A percentile compares a stretch with the other conserved stretches of the same genome.
Evolutionary conservation across 2,888 invertebrate species (phyloP).

Genomic region (Apodemia duryi): DNA sequence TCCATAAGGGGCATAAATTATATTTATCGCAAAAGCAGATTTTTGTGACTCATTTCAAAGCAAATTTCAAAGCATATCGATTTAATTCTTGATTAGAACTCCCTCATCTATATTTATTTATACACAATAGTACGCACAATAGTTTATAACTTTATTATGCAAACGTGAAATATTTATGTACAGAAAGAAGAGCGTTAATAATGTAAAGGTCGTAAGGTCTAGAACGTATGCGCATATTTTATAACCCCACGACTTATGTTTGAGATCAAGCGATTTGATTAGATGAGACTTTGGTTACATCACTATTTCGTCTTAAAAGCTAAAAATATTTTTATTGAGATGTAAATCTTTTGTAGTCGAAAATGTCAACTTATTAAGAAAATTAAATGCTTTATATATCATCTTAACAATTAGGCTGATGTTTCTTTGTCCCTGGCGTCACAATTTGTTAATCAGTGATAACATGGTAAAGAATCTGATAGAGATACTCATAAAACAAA

Average conservation of each 20-base stretch:
- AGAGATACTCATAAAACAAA: no score
- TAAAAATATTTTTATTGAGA: slow-evolving; percentile 6
- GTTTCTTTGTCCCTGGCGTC: background rate
- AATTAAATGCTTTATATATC: background rate
- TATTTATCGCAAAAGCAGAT: background rate
- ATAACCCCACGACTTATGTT: slow-evolving; percentile 10
- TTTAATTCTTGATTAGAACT: background rate
- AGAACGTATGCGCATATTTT: slow-evolving; percentile 13
- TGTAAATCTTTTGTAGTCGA: background rate
- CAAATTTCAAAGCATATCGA: background rate
- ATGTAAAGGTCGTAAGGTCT: slow-evolving; percentile 4
- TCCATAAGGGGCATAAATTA: background rate
- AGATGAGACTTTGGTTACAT: slow-evolving; percentile 13
- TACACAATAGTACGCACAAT: background rate
- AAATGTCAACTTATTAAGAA: background rate
- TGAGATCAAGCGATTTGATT: slow-evolving; percentile 7
- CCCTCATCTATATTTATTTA: background rate
- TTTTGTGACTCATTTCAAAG: background rate
- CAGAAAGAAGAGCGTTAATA: slow-evolving; percentile 8
- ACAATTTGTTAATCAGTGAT: no score
- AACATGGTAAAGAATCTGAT: no score
- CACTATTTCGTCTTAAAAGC: slow-evolving; percentile 4
- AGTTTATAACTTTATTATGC: slow-evolving; percentile 13
- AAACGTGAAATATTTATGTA: slow-evolving; percentile 6
- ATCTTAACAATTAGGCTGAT: background rate